Conservation (phyloP, 2,888 invertebrate genomes). For the Clunio marinus region DNA sequence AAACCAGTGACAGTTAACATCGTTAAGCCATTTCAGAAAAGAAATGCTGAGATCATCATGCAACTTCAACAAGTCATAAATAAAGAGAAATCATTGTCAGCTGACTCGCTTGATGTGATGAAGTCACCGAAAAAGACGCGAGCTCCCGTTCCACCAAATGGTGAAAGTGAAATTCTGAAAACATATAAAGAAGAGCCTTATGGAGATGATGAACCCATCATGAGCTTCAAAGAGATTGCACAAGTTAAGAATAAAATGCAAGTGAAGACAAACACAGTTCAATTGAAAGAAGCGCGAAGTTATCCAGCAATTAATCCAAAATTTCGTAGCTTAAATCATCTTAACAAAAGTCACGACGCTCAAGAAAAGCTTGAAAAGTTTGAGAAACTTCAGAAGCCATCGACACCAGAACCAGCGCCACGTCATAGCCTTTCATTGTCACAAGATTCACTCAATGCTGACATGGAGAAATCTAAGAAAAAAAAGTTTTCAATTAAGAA, state of each 20-base stretch:
- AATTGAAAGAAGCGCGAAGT: conserved; percentile 44
- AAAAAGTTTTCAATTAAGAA: conserved; percentile 79
- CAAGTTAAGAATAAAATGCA: conserved; percentile 21
- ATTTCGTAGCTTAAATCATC: conserved; percentile 54
- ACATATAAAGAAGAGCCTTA: conserved; percentile 15
- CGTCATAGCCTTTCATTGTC: conserved; percentile 68
- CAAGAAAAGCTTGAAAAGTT: conserved; percentile 36
- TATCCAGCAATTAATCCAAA: conserved; percentile 58
- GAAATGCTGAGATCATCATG: conserved; percentile 48
- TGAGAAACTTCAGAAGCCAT: conserved; percentile 44
- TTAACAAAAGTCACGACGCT: conserved; percentile 45
- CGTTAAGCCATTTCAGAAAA: conserved; percentile 50
- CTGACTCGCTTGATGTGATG: conserved; percentile 54
- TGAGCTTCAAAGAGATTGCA: conserved; percentile 26
- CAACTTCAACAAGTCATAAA: conserved; percentile 55
- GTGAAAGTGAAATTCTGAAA: conserved; percentile 45
- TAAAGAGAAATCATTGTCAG: conserved; percentile 46
- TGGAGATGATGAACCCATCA: conserved; percentile 24
- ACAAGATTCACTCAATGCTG: conserved; percentile 63
- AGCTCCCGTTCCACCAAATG: conserved; percentile 70
- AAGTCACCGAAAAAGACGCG: conserved; percentile 64
- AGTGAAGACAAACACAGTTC: conserved; percentile 21
- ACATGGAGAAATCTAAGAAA: conserved; percentile 58
- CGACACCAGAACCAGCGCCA: conserved; percentile 63
- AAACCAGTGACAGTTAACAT: conserved; percentile 61